A percentile compares a stretch with the other conserved stretches of the same genome.
These are phyloP conservation scores for Mesopsocus fuscifrons DNA, from an alignment of 2,888 invertebrate genomes.

Conservation along the genomic window DNA sequence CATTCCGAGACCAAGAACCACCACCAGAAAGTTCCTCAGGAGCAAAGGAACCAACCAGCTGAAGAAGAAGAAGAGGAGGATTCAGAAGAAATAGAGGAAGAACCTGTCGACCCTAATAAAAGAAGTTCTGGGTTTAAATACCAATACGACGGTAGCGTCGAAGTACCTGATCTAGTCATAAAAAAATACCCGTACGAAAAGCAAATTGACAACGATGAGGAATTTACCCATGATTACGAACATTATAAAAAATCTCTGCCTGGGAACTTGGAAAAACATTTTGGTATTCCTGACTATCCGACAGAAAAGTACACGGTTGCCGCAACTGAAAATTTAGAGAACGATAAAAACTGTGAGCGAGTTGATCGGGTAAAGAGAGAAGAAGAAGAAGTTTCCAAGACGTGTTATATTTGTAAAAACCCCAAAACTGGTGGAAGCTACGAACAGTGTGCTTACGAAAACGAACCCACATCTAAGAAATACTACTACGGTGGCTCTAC, in stretches of 20 bases:
- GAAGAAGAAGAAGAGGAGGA: conserved; percentile 13
- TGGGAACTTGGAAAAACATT: conserved; percentile 1
- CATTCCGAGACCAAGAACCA: conserved; percentile 3
- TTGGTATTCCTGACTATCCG: conserved; percentile 14
- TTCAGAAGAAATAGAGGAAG: conserved; percentile 12
- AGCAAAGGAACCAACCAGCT: conserved; percentile 10
- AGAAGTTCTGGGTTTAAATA: conserved; percentile 1
- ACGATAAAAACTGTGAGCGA: conserved; percentile 19
- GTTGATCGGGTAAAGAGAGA: conserved; percentile 20
- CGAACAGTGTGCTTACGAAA: conserved; percentile 62
- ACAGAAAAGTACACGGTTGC: conserved; percentile 13
- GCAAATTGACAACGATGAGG: conserved; percentile 16
- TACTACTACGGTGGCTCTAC: conserved; percentile 22
- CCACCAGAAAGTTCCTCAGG: conserved; percentile 8
- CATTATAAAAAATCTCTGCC: conserved; percentile 5
- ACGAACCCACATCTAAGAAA: conserved; percentile 46
- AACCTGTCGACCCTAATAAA: conserved; percentile 10
- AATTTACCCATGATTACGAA: conserved; percentile 14
- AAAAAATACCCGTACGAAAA: conserved; percentile 9
- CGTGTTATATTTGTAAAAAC: conserved; percentile 53
- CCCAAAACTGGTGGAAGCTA: conserved; percentile 54
- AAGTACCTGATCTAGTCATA: not conserved
- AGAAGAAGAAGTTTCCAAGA: conserved; percentile 23
- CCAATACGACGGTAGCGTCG: not conserved
- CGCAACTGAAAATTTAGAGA: conserved; percentile 14